Base-by-base conservation (phyloP, 2,888 invertebrate genomes). In the Dastarcus helophoroides region DNA sequence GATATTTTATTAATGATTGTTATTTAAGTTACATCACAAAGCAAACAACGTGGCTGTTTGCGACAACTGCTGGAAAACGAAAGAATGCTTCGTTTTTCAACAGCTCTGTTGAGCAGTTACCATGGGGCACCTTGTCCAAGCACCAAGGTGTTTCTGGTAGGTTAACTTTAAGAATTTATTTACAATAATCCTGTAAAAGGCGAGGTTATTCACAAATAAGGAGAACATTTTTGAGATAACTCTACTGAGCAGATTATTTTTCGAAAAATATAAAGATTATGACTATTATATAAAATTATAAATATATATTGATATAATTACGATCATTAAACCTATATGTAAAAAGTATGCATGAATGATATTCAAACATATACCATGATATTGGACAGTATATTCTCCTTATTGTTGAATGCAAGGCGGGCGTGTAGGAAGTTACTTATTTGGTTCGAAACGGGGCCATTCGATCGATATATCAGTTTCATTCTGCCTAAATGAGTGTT, bases 1-100 rank as follows among this genome's bases (percentile, higher is more conserved):
- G 65, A 67, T 67, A 65, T 65, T 65, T 66, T 65, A 65, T 63
- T 64, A 64, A 64, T 63, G 62, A 61, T 63, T 64, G 64, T 65
- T 65, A 64, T 63, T 64, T 65, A 64, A 65, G 64, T 64, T 63
- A 63, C 63, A 64, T 62, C 64, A 63, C 61, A 51, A 56, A 54
- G 56, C 56, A 54, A 54, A 56, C 56, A 47, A 42, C 38, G n/a
- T 50, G 49, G 46, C 45, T 52, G 54, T 56, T 54, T 54, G 52
- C 51, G 37, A 41, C 41, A 39, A 43, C 47, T 48, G 49, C 39
- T 49, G 47, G 46, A 46, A 48, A 50, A 46, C 46, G 41, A 44
- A 45, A 26, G 4, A 7, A 9, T 26, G 8, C 29, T 15, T 39
- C 33, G 35, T 41, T 47, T 43, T 41, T 40, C 38, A 37, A 31